Conservation (phyloP, 2,797 vertebrate species). For the Chaenodraco wilsoni region DNA sequence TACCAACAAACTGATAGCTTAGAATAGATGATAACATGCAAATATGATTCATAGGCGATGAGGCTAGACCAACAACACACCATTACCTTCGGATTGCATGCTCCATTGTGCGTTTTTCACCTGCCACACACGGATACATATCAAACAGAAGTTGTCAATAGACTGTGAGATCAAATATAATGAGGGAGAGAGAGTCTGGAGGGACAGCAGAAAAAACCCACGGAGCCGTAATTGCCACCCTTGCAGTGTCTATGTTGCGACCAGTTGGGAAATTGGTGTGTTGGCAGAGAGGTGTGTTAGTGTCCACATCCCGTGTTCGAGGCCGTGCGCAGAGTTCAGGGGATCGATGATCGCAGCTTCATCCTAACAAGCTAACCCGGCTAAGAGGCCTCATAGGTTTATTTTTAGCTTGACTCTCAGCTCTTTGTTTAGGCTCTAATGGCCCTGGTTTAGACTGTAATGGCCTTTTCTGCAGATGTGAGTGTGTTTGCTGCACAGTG, state of each 20-base stretch:
- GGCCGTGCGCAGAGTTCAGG: conserved; percentile 7
- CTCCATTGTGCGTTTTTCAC: neutral
- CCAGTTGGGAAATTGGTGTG: neutral
- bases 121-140: neutral
- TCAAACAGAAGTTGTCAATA: conserved; percentile 27
- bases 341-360: conserved; percentile 33
- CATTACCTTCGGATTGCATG: neutral
- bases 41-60: neutral
- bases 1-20: neutral
- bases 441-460: neutral
- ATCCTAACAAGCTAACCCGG: conserved; percentile 33
- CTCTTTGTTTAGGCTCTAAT: conserved; percentile 10
- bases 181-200: conserved; percentile 7
- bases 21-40: neutral
- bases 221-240: conserved; percentile 11
- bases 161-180: conserved; percentile 36
- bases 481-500: neutral
- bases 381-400: conserved; percentile 41
- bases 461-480: neutral
- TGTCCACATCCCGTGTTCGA: neutral
- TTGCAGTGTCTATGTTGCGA: neutral
- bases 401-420: conserved; percentile 38
- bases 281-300: neutral
- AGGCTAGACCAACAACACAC: neutral
- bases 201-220: neutral